Evolutionary conservation across 2,113 vertebrate genomes (phyloP).

Genomic region (Gadus chalcogrammus): DNA sequence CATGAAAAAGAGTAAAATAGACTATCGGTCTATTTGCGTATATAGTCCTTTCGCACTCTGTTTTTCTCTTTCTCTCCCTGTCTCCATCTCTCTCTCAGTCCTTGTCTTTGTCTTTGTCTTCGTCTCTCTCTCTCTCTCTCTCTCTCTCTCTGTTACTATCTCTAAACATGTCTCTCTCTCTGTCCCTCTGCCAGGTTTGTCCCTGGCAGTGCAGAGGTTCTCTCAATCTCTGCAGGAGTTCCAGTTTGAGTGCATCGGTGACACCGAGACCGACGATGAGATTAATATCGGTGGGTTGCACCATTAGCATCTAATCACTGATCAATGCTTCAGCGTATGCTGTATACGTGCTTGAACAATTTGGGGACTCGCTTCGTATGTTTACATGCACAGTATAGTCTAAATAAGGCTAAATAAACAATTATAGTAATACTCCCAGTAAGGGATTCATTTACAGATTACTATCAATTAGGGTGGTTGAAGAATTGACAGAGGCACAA

Average conservation of each 20-base stretch:
- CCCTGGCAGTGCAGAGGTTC: slow-evolving; percentile 93
- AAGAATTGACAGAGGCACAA: too few species aligned
- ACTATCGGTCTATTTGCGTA: too few species aligned
- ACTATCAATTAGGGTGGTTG: too few species aligned
- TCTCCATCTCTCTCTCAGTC: slow-evolving; percentile 22
- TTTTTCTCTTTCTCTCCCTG: background rate
- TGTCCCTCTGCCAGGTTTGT: slow-evolving; percentile 78
- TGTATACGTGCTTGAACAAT: too few species aligned
- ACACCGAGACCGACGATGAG: slow-evolving; percentile 97
- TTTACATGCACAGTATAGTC: too few species aligned
- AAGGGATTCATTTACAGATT: too few species aligned
- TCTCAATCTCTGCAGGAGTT: slow-evolving; percentile 95
- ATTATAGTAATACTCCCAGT: too few species aligned
- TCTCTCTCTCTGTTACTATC: slow-evolving; percentile 1
- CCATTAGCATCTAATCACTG: background rate
- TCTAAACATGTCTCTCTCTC: slow-evolving; percentile 12
- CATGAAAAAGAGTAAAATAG: too few species aligned
- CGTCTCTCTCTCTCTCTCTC: background rate
- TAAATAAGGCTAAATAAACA: too few species aligned
- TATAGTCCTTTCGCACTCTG: background rate
- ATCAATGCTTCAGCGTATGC: too few species aligned
- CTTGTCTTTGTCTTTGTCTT: background rate
- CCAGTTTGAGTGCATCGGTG: slow-evolving; percentile 96
- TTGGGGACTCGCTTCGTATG: too few species aligned
- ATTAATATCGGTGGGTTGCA: slow-evolving; percentile 89